These are phyloP conservation scores for Spheniscus mendiculus DNA, from an alignment of 2,113 vertebrate species.

Conservation along the genomic window DNA sequence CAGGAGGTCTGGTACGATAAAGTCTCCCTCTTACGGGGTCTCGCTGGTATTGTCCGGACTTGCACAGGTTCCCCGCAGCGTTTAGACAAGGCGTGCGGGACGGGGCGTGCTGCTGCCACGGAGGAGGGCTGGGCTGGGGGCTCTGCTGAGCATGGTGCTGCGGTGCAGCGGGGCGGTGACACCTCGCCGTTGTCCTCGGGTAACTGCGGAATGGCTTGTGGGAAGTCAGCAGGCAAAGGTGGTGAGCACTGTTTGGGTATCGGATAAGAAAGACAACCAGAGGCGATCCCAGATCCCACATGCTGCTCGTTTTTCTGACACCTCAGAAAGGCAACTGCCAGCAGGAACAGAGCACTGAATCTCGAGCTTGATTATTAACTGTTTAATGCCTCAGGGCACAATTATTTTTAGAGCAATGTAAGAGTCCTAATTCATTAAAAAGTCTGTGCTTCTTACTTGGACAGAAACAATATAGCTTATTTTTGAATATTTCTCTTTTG, in stretches of 20 bases:
- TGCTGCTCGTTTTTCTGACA: background rate
- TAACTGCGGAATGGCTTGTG: too few relatives aligned
- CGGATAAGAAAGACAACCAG: too few relatives aligned
- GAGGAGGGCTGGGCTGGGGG: too few relatives aligned
- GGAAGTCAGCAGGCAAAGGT: background rate
- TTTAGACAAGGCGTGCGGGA: background rate
- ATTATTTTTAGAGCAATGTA: too few relatives aligned
- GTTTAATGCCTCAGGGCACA: too few relatives aligned
- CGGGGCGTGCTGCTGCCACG: too few relatives aligned
- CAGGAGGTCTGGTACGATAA: background rate
- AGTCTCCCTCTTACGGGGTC: background rate
- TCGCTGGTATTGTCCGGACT: background rate
- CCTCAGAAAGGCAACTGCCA: background rate
- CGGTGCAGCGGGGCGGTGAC: background rate
- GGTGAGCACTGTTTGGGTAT: fast-evolving
- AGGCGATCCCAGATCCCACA: background rate
- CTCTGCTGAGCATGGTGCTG: background rate
- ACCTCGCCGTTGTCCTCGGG: too few relatives aligned
- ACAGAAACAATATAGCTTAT: background rate
- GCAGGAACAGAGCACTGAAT: background rate
- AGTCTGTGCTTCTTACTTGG: background rate
- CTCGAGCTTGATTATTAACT: background rate
- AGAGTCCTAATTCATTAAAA: background rate
- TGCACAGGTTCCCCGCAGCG: background rate
- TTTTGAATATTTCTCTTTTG: background rate